These are phyloP conservation scores for Lepidostoma basale DNA, from an alignment of 1,140 invertebrate genomes.

Conservation along the genomic window DNA sequence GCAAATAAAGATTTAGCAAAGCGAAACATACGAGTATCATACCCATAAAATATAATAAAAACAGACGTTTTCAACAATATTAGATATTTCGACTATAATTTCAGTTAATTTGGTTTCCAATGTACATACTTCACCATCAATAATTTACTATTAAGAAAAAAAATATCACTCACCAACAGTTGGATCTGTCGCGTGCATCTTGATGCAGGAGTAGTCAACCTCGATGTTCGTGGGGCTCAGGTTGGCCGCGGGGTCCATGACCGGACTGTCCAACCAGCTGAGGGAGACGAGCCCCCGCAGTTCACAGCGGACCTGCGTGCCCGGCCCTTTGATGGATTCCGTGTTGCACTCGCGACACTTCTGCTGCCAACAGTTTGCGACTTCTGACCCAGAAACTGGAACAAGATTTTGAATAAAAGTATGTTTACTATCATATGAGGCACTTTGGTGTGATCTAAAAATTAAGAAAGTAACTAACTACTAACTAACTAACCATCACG, in stretches of 20 bases:
- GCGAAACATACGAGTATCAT: no score
- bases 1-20: background rate
- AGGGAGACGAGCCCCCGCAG: background rate
- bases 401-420: background rate
- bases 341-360: slow-evolving; percentile 25
- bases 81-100: background rate
- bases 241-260: background rate
- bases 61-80: no score
- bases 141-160: background rate
- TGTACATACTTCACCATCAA: background rate
- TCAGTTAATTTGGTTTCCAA: background rate
- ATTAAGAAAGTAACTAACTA: no score
- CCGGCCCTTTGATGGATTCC: background rate
- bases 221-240: background rate
- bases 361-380: slow-evolving; percentile 26
- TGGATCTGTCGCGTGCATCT: slow-evolving; percentile 31
- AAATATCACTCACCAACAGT: slow-evolving; percentile 32
- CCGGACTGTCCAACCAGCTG: slow-evolving; percentile 19
- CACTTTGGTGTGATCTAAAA: no score
- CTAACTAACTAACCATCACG: no score
- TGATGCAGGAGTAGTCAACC: slow-evolving; percentile 36
- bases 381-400: background rate
- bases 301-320: background rate
- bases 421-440: no score
- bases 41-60: no score